These are phyloP conservation scores for Drosophila serrata DNA, from an alignment of 1,140 invertebrate species.

Conservation along the genomic window DNA sequence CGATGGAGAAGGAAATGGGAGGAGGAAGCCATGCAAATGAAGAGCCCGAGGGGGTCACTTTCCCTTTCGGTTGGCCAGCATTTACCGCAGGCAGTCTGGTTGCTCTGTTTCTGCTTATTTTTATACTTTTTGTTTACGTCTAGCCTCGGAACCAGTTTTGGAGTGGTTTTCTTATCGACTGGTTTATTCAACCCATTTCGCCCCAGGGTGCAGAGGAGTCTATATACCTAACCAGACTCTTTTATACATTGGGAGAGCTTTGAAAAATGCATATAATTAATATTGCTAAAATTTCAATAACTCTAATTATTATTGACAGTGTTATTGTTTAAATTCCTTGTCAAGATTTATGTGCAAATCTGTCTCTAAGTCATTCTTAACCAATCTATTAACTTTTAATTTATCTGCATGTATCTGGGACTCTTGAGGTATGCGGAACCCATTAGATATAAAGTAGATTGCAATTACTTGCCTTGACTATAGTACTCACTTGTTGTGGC, in stretches of 20 bases:
- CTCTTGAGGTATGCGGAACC: constrained; percentile 27
- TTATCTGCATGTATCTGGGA: constrained; percentile 4
- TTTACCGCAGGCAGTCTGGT: constrained; percentile 29
- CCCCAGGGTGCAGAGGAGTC: constrained; percentile 12
- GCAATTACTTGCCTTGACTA: not conserved
- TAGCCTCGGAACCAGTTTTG: constrained; percentile 58
- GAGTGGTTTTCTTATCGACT: constrained; percentile 38
- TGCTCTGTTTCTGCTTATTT: constrained; percentile 18
- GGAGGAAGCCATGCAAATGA: constrained; percentile 40
- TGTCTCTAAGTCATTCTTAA: no score
- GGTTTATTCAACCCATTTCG: constrained; percentile 49
- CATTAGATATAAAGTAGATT: constrained; percentile 15
- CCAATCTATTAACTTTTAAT: not conserved
- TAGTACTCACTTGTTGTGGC: constrained; percentile 69
- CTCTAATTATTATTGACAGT: not conserved
- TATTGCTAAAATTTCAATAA: not conserved
- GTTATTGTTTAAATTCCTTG: no score
- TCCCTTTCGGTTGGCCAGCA: constrained; percentile 51
- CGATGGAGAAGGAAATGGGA: not conserved
- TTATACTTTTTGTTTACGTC: constrained; percentile 13
- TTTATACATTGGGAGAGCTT: not conserved
- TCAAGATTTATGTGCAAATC: no score
- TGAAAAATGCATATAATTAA: not conserved
- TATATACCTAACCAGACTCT: constrained; percentile 9
- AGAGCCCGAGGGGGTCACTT: constrained; percentile 42